A percentile compares a stretch with the other conserved stretches of the same genome.
Conservation (phyloP, 2,888 invertebrate genomes). For the Habroteleia sp. region DNA sequence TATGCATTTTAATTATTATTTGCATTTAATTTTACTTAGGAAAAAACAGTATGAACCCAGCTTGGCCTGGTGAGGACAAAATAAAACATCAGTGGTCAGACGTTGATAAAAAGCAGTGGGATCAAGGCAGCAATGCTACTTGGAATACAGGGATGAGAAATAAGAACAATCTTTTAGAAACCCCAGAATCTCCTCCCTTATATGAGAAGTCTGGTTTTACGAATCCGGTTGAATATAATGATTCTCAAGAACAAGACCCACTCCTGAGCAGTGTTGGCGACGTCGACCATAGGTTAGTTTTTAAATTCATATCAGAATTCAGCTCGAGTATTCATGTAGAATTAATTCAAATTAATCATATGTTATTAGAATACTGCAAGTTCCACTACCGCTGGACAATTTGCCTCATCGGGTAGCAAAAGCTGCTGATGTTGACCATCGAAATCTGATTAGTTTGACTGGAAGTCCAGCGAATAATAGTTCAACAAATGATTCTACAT, state of each 20-base stretch:
- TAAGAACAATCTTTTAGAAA: slow-evolving; percentile 80
- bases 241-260: slow-evolving; percentile 80
- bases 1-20: neutral
- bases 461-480: slow-evolving; percentile 84
- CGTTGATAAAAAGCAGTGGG: slow-evolving; percentile 77
- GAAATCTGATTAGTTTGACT: slow-evolving; percentile 91
- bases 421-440: slow-evolving; percentile 88
- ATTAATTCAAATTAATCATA: no score
- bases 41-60: slow-evolving; percentile 74
- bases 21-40: slow-evolving; percentile 57
- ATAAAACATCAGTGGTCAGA: slow-evolving; percentile 74
- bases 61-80: slow-evolving; percentile 74
- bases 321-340: no score
- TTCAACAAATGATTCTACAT: slow-evolving; percentile 68
- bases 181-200: slow-evolving; percentile 86
- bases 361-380: slow-evolving; percentile 72
- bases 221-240: slow-evolving; percentile 85
- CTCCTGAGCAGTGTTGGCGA: slow-evolving; percentile 77
- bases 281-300: slow-evolving; percentile 77
- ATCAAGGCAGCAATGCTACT: slow-evolving; percentile 71
- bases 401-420: slow-evolving; percentile 77
- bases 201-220: slow-evolving; percentile 84
- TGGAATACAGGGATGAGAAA: slow-evolving; percentile 74
- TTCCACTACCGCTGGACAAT: slow-evolving; percentile 75
- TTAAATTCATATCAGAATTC: slow-evolving; percentile 11